Percentiles rank a stretch among this genome's conserved stretches.
These are phyloP conservation scores for Lithophane socia DNA, from an alignment of 2,888 invertebrate species.

Conservation along the genomic window DNA sequence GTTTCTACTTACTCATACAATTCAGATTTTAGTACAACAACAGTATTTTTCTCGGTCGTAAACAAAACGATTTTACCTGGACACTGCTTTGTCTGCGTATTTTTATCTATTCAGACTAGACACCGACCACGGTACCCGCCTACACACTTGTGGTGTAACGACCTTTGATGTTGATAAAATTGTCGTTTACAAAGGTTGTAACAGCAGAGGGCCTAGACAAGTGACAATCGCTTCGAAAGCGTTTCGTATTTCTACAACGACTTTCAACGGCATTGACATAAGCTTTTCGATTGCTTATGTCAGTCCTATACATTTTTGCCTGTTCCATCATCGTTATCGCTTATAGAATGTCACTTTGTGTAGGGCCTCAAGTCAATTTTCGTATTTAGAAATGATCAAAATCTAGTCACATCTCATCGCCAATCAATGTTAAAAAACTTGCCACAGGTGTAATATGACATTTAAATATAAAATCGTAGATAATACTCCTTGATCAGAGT, in stretches of 20 bases:
- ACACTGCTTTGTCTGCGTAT: conserved; percentile 27
- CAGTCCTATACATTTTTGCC: too few species aligned
- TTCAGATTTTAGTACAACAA: conserved; percentile 1
- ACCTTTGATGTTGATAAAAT: conserved; percentile 15
- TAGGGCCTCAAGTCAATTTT: too few species aligned
- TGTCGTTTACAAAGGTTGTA: background rate
- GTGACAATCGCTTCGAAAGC: too few species aligned
- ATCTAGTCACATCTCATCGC: background rate
- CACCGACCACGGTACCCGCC: background rate
- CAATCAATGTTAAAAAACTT: too few species aligned
- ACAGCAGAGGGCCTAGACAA: too few species aligned
- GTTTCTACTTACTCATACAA: conserved; percentile 2
- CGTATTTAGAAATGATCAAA: background rate
- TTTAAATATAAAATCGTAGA: background rate
- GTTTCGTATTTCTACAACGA: too few species aligned
- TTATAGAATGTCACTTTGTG: too few species aligned
- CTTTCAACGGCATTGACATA: too few species aligned
- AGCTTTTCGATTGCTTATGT: too few species aligned
- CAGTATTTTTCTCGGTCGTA: conserved; percentile 21
- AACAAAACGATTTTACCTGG: conserved; percentile 27
- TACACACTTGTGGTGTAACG: background rate
- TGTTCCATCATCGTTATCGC: too few species aligned
- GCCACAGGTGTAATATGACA: too few species aligned
- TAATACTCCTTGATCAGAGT: background rate
- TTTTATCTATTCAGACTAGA: conserved; percentile 35